A percentile compares a stretch with the other conserved stretches of the same genome.
These are phyloP conservation scores for Chloropsis hardwickii DNA, from an alignment of 2,113 vertebrate species.

Conservation along the genomic window DNA sequence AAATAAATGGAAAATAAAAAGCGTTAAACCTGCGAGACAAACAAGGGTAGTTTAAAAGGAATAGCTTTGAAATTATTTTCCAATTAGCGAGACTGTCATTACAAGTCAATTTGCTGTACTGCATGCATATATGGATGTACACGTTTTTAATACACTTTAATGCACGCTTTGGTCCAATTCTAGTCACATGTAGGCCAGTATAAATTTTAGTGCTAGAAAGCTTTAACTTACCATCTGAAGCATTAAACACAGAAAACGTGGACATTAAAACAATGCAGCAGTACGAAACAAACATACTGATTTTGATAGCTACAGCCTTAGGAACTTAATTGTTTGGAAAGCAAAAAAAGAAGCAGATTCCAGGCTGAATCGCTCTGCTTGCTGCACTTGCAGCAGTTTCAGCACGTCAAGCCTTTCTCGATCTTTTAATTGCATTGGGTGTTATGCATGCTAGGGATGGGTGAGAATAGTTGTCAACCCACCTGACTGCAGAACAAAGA, in stretches of 20 bases:
- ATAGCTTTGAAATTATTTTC: conserved; percentile 29
- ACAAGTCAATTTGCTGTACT: neutral
- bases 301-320: neutral
- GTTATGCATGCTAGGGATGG: conserved; percentile 17
- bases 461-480: conserved; percentile 28
- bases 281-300: neutral
- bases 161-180: neutral
- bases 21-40: neutral
- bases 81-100: neutral
- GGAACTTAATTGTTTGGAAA: neutral
- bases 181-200: neutral
- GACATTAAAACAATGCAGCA: neutral
- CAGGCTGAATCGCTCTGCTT: neutral
- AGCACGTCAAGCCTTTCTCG: neutral
- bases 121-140: neutral
- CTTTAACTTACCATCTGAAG: neutral
- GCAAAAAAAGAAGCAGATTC: neutral
- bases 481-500: conserved; percentile 54
- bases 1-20: neutral
- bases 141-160: neutral
- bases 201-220: neutral
- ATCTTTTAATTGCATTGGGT: conserved; percentile 1
- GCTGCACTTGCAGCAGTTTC: neutral
- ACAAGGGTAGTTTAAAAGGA: neutral
- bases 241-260: neutral